These are phyloP conservation scores for Philereme transversata DNA, from an alignment of 2,888 invertebrate species.

Conservation along the genomic window DNA sequence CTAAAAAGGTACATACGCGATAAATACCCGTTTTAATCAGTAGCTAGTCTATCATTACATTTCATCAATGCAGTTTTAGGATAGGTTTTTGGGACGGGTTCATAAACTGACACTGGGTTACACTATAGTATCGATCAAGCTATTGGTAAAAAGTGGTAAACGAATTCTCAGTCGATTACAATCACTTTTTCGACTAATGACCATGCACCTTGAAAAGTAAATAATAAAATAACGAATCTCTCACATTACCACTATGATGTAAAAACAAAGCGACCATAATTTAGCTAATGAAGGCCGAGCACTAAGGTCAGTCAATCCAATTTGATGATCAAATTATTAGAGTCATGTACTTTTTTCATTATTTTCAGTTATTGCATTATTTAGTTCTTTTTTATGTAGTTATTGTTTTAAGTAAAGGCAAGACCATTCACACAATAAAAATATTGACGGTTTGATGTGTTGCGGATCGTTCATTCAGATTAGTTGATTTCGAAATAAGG, in stretches of 20 bases:
- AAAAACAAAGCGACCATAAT: constrained; percentile 60
- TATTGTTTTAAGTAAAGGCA: background rate
- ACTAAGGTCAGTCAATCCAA: constrained; percentile 52
- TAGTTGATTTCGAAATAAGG: too few relatives aligned
- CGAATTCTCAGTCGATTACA: too few relatives aligned
- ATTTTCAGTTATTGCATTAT: constrained; percentile 37
- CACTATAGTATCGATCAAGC: too few relatives aligned
- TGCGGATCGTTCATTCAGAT: too few relatives aligned
- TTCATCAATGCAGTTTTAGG: too few relatives aligned
- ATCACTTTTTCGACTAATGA: too few relatives aligned
- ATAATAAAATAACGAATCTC: constrained; percentile 20
- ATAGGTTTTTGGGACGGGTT: too few relatives aligned
- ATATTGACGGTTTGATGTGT: background rate
- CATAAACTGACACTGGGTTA: too few relatives aligned
- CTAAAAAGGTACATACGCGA: too few relatives aligned
- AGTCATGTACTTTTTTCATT: constrained; percentile 51
- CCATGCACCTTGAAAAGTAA: constrained; percentile 15
- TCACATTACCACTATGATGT: constrained; percentile 18
- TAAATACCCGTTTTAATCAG: too few relatives aligned
- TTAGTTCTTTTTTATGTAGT: constrained; percentile 18
- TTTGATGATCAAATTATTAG: constrained; percentile 59
- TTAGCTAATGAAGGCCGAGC: constrained; percentile 53
- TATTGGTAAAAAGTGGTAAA: too few relatives aligned
- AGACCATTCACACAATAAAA: background rate
- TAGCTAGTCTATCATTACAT: too few relatives aligned